Conservation (phyloP, 2,113 vertebrate species). For the Lamprologus sp. region DNA sequence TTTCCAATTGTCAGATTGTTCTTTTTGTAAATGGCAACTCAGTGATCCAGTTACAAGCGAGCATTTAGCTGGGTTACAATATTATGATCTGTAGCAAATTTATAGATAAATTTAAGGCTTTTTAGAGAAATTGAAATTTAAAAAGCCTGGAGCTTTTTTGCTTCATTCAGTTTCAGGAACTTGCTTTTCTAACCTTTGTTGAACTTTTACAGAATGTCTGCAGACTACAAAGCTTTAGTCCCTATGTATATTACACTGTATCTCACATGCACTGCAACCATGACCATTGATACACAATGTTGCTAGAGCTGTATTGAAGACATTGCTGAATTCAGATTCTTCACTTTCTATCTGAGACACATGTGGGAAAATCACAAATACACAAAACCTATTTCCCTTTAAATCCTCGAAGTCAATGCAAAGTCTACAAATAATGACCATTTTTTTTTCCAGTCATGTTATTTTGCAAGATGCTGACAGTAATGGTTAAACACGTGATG, state of each 20-base stretch:
- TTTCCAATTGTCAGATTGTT: not conserved
- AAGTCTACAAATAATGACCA: conserved; percentile 7
- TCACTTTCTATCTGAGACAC: conserved; percentile 14
- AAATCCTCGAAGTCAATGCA: conserved; percentile 53
- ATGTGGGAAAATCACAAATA: conserved; percentile 34
- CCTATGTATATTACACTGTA: not conserved
- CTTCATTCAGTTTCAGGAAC: not conserved
- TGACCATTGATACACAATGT: not conserved
- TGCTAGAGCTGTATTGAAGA: not conserved
- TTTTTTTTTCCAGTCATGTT: conserved; percentile 32
- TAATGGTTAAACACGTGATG: conserved; percentile 65
- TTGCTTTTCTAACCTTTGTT: not conserved
- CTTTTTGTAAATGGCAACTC: not conserved
- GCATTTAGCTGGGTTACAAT: not conserved
- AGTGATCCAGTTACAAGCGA: not conserved
- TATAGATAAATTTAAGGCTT: not conserved
- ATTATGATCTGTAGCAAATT: not conserved
- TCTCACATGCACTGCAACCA: not conserved
- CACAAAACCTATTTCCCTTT: conserved; percentile 34
- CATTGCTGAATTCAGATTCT: not conserved
- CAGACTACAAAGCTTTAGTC: not conserved
- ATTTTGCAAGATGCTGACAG: conserved; percentile 69
- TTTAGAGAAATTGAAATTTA: not conserved
- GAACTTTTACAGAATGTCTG: not conserved
- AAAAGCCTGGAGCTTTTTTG: not conserved